Evolutionary conservation across 2,888 invertebrate species (phyloP).

Genomic region (Cheiracanthium punctorium): DNA sequence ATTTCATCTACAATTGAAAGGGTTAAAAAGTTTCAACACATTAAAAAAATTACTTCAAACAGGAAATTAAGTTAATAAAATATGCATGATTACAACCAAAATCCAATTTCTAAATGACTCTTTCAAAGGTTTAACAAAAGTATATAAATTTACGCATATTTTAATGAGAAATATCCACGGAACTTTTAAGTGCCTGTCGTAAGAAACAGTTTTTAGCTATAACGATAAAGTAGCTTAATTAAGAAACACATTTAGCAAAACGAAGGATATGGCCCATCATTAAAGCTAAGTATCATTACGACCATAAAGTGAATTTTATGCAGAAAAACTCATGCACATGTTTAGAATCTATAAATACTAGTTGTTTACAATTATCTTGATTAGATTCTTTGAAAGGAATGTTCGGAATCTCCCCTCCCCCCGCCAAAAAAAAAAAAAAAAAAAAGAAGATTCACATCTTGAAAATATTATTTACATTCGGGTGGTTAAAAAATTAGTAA

Average conservation of each 20-base stretch:
- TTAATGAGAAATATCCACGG: not conserved
- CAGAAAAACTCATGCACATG: not conserved
- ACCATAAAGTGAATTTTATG: not conserved
- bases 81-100: not conserved
- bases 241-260: constrained; percentile 10
- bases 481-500: too few species aligned
- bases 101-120: not conserved
- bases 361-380: constrained; percentile 7
- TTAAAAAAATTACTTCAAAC: not conserved
- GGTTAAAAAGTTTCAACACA: too few species aligned
- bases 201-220: constrained; percentile 4
- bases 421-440: too few species aligned
- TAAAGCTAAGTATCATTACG: constrained; percentile 5
- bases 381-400: too few species aligned
- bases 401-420: too few species aligned
- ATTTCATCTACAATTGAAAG: too few species aligned
- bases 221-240: constrained; percentile 4
- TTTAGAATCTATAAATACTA: not conserved
- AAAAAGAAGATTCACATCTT: too few species aligned
- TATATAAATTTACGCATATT: constrained; percentile 6
- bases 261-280: constrained; percentile 4
- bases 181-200: constrained; percentile 4
- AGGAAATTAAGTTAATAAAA: not conserved
- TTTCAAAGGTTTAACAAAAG: not conserved
- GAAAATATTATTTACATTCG: too few species aligned